Evolutionary conservation across 2,797 vertebrate species (phyloP), one percentile per base, ranked within the genome.

Genomic region (Pristis pectinata): DNA sequence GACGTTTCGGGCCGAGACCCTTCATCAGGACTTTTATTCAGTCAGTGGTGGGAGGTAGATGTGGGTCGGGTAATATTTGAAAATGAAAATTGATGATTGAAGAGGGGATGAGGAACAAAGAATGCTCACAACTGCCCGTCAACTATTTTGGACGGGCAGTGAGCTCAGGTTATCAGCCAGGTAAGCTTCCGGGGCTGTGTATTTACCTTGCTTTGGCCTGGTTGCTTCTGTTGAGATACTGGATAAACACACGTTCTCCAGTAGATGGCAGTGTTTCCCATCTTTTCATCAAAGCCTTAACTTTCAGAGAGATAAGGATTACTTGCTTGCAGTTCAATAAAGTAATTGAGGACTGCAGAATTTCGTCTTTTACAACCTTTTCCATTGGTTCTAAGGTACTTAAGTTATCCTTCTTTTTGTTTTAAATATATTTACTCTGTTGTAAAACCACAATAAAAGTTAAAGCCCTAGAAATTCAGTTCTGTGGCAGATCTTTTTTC

Each of bases 251-350:
- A 27, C 30, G n/a, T 94, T 49, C 30, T 10, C 49, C 92, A 49
- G 92, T 44, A 94, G 92, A 49, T 94, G 92, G 70, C 92, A 94
- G 41, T 76, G 41, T 76, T 76, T 94, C 10, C 70, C 49, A 44
- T 2, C 67, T 94, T 94, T 94, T 94, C 44, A 74, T 34, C 6
- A 11, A 91, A 34, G 34, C 10, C 27, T 44, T 24, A 74, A 53
- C 17, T 76, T 94, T 34, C 70, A 7, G 3, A 91, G 64, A 61
- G 83, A 30, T 37, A 24, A n/a, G 56, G 11, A 64, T 41, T 67
- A 1, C 24, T 67, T 22, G 41, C 34, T 91, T 9, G 49, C 27
- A 34, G 70, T 94, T 94, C 70, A 94, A 30, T 53, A 8, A 93
- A 64, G 70, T n/a, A 2, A 19, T 94, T 74, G 67, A 53, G 27